Conservation (phyloP, 2,113 vertebrate genomes). For the Cranoglanis bouderius region DNA sequence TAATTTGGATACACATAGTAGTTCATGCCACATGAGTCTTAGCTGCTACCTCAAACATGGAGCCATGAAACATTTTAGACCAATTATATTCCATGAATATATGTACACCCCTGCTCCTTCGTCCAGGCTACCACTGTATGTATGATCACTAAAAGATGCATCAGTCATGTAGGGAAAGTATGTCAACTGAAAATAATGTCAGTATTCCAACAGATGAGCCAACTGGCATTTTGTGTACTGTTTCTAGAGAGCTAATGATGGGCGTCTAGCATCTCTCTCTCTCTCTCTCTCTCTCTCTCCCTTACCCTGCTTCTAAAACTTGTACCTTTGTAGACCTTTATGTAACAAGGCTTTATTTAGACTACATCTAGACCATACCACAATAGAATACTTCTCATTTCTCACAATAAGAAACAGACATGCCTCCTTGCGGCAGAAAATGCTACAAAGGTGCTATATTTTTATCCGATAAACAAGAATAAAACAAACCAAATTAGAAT, state of each 20-base stretch:
- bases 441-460: slow-evolving; percentile 24
- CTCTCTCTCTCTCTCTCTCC: background rate
- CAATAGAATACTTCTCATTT: background rate
- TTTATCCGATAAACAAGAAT: slow-evolving; percentile 42
- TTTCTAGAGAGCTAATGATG: slow-evolving; percentile 34
- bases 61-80: background rate
- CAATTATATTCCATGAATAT: background rate
- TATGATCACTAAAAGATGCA: slow-evolving; percentile 15
- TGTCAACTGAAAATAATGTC: slow-evolving; percentile 52
- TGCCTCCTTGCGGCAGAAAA: background rate
- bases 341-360: slow-evolving; percentile 29
- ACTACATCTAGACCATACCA: background rate
- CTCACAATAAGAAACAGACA: slow-evolving; percentile 16
- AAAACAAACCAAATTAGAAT: slow-evolving; percentile 42
- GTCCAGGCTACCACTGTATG: background rate
- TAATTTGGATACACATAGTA: background rate
- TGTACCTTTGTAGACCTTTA: background rate
- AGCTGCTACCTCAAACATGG: background rate
- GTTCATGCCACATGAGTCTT: background rate
- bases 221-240: slow-evolving; percentile 43
- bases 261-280: slow-evolving; percentile 37
- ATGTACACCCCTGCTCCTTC: background rate
- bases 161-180: background rate
- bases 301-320: background rate
- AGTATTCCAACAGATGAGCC: slow-evolving; percentile 55